These are phyloP conservation scores for Orycteropus afer DNA, from an alignment of 2,113 vertebrate species.

Conservation along the genomic window DNA sequence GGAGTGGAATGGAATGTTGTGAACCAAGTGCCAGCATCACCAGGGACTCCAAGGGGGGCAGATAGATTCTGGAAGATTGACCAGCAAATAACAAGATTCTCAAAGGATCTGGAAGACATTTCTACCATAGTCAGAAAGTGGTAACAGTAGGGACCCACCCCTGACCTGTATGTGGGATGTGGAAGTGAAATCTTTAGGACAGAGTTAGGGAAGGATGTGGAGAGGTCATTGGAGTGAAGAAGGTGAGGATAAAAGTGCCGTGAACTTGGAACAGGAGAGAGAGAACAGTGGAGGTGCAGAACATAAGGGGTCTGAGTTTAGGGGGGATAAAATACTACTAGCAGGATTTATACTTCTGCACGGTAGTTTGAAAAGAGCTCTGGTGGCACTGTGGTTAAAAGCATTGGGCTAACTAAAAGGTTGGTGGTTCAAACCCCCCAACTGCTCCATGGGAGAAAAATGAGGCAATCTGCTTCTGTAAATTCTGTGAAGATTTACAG, in stretches of 20 bases:
- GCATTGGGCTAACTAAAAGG: too few species aligned
- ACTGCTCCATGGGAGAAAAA: too few species aligned
- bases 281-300: neutral
- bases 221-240: neutral
- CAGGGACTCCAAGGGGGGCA: neutral
- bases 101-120: neutral
- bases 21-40: neutral
- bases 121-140: neutral
- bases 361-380: too few species aligned
- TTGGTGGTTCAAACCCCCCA: too few species aligned
- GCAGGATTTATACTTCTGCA: neutral
- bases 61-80: neutral
- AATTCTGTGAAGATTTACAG: too few species aligned
- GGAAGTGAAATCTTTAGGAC: neutral
- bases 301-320: neutral
- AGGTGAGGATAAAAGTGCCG: neutral
- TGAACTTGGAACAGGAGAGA: neutral
- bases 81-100: slow-evolving; percentile 5
- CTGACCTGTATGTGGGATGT: neutral
- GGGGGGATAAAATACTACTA: neutral
- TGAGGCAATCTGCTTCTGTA: too few species aligned
- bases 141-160: neutral
- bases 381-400: too few species aligned
- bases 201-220: neutral
- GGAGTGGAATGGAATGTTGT: neutral